A percentile compares a stretch with the other conserved stretches of the same genome.
Evolutionary conservation across 2,888 invertebrate species (phyloP).

Genomic region (Tipula unca): DNA sequence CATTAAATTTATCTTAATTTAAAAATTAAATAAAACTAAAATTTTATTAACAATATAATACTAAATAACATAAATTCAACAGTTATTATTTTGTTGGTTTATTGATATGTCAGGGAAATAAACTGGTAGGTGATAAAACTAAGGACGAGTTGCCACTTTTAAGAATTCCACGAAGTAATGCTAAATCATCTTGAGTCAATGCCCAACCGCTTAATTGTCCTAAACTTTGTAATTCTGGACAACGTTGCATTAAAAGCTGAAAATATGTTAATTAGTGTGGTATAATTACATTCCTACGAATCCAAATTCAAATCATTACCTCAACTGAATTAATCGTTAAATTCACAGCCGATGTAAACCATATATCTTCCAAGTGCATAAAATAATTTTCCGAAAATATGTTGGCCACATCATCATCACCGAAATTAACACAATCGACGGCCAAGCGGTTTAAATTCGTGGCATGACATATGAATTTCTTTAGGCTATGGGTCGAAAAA

Average conservation of each 20-base stretch:
- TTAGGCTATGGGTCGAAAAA: constrained; percentile 48
- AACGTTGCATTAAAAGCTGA: constrained; percentile 53
- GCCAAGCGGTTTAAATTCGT: constrained; percentile 53
- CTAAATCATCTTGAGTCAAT: constrained; percentile 56
- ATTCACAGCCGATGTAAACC: constrained; percentile 59
- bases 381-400: constrained; percentile 57
- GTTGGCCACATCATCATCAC: constrained; percentile 57
- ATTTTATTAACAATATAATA: neutral
- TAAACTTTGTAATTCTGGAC: constrained; percentile 54
- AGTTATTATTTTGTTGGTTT: neutral
- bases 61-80: neutral
- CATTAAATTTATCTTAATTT: too few relatives aligned
- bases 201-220: constrained; percentile 63
- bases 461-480: constrained; percentile 52
- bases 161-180: constrained; percentile 54
- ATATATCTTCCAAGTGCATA: constrained; percentile 53
- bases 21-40: neutral
- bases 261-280: constrained; percentile 22
- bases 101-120: neutral
- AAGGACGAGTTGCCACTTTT: constrained; percentile 58
- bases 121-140: constrained; percentile 46
- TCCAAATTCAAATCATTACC: constrained; percentile 27
- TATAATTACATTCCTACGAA: too few relatives aligned
- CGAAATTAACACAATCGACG: constrained; percentile 55
- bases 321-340: constrained; percentile 55